phyloP scores from a whole-genome alignment of 2,888 invertebrate genomes.

The Strigamia maritima region DNA sequence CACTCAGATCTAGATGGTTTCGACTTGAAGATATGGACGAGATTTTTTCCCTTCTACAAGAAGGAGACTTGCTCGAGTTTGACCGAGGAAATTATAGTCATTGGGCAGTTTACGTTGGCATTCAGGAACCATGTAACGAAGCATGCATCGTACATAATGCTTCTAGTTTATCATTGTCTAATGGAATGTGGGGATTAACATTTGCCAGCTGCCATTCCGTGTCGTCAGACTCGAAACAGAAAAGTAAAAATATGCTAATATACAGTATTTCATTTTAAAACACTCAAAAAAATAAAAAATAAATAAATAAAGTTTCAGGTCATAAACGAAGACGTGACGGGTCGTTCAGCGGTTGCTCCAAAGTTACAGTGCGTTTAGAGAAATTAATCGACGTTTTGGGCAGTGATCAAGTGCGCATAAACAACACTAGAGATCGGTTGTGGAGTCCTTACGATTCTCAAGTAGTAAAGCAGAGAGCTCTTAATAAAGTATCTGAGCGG shows the following conservation, averaged over 20 bases:
- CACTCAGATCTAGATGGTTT: neutral
- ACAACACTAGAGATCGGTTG: neutral
- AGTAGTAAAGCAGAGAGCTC: neutral
- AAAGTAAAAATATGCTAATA: no score
- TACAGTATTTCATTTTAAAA: no score
- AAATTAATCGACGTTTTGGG: neutral
- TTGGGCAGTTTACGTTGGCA: constrained; percentile 28
- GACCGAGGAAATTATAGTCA: constrained; percentile 27
- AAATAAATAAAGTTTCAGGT: neutral
- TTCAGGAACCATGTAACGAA: neutral
- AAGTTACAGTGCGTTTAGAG: neutral
- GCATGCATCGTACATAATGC: constrained; percentile 16
- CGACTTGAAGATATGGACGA: neutral
- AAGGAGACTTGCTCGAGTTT: constrained; percentile 30
- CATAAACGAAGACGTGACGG: neutral
- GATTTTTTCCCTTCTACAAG: neutral
- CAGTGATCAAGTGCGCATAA: neutral
- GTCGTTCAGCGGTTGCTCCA: neutral
- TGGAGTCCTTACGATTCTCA: neutral
- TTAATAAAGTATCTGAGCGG: neutral
- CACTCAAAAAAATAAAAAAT: no score
- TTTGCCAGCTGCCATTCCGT: neutral
- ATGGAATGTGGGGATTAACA: constrained; percentile 11
- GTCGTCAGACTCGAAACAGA: neutral
- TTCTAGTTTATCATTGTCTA: constrained; percentile 8